Percentiles rank a stretch among this genome's conserved stretches.
phyloP scores from a whole-genome alignment of 2,888 invertebrate species.

The Xestia ashworthii region DNA sequence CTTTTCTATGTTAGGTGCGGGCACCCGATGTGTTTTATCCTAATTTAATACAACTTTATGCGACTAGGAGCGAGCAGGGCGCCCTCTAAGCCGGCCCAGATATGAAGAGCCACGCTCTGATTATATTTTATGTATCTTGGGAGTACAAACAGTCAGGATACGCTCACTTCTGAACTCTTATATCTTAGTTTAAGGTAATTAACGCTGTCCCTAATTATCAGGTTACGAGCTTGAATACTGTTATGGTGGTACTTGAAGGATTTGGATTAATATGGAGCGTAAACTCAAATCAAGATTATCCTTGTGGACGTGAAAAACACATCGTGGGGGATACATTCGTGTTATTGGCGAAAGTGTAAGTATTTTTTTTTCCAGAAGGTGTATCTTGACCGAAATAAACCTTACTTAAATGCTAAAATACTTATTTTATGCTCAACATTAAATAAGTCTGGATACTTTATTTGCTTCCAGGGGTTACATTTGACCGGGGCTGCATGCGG shows the following conservation, averaged over 20 bases:
- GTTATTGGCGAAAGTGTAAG: too few relatives aligned
- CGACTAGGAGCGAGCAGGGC: conserved; percentile 32
- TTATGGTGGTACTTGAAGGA: too few relatives aligned
- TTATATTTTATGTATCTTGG: conserved; percentile 50
- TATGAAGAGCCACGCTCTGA: conserved; percentile 50
- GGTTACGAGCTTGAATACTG: neutral
- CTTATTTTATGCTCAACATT: neutral
- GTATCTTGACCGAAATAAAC: neutral
- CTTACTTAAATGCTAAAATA: neutral
- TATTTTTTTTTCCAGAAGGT: neutral
- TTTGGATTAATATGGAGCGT: neutral
- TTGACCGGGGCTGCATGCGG: too few relatives aligned
- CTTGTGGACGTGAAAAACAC: neutral
- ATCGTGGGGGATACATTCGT: neutral
- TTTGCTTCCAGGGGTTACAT: too few relatives aligned
- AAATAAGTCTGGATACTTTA: too few relatives aligned
- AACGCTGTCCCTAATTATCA: conserved; percentile 9
- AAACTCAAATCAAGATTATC: neutral
- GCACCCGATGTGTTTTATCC: conserved; percentile 60
- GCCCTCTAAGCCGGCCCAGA: conserved; percentile 31
- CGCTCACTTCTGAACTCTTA: neutral
- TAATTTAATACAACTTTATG: conserved; percentile 71
- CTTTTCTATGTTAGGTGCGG: conserved; percentile 30
- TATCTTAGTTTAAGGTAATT: conserved; percentile 9
- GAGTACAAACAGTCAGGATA: conserved; percentile 1